Base-by-base conservation (phyloP, 92 coral and sea anemone genomes). In the Actinernus sp. region DNA sequence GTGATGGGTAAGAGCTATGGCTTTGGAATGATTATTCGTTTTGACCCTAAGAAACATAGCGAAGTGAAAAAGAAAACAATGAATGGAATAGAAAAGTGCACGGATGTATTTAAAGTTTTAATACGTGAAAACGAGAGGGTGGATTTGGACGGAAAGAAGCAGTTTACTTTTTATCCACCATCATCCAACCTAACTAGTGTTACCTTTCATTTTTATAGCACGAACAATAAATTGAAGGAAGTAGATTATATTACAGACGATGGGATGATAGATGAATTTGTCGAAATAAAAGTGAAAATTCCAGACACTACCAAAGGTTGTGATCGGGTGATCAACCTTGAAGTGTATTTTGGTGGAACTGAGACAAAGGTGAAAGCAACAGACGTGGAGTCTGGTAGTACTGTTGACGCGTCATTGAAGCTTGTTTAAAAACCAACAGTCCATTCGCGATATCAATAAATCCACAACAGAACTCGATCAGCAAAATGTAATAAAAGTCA, bases 301-400 rank as follows among this genome's bases (percentile, higher is more conserved):
- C 78, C 69, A 1, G 68, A 71, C 29, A 71, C 78, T 17, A 24
- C 78, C 49, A 71, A 71, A 44, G 78, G 78, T 2, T 19, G 16
- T 7, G 51, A 58, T 51, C 46, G 78, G 36, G 0, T 33, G 16
- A 22, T 71, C 5, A 34, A 28, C 26, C 19, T 71, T 11, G 45
- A 41, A 4, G 68, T 71, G 1, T 44, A 29, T 50, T 71, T 71
- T 48, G 78, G 78, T 31, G 78, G 78, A 17, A 25, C 78, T 14
- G 78, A 71, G 41, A 43, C 49, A 21, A 46, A 34, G 22, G 78
- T 71, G 0, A 5, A 47, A 4, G 78, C 51, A 47, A 20, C 54
- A 1, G 78, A 71, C 10, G 60, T 58, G 9, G 78, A 71, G 16
- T 71, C 78, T 2, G 67, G 67, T 11, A 71, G 59, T 16, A 46